phyloP scores from a whole-genome alignment of 2,797 vertebrate species.

The Triplophysa bombifrons region DNA sequence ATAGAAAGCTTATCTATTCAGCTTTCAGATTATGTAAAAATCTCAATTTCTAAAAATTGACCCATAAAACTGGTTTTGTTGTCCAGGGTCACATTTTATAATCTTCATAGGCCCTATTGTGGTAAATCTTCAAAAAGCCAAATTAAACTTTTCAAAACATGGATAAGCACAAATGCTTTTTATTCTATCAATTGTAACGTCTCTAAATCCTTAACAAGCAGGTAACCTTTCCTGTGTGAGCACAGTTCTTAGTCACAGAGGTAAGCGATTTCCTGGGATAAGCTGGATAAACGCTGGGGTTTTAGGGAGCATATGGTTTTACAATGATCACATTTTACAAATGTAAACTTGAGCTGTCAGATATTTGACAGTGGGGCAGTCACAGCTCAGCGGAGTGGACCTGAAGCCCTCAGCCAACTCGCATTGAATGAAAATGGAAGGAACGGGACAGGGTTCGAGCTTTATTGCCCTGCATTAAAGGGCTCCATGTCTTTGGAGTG shows the following conservation, averaged over 20 bases:
- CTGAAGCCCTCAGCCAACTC: constrained; percentile 44
- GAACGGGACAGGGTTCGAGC: constrained; percentile 47
- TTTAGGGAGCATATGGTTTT: constrained; percentile 50
- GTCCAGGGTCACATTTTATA: constrained; percentile 2
- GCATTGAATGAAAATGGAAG: constrained; percentile 44
- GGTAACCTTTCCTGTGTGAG: constrained; percentile 9
- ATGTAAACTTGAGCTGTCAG: constrained; percentile 39
- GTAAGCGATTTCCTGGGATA: constrained; percentile 52
- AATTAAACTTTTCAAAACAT: constrained; percentile 19
- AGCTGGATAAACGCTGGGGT: constrained; percentile 48
- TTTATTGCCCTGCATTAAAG: constrained; percentile 58
- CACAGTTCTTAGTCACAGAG: constrained; percentile 17
- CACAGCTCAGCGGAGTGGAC: constrained; percentile 34
- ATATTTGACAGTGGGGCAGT: constrained; percentile 38
- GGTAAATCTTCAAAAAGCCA: neutral
- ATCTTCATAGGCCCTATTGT: constrained; percentile 20
- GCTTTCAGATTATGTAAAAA: too few species aligned
- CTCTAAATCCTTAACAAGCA: constrained; percentile 48
- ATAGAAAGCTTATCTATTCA: too few species aligned
- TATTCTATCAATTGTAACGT: constrained; percentile 35
- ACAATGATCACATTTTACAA: constrained; percentile 41
- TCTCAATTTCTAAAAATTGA: too few species aligned
- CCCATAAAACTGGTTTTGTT: too few species aligned
- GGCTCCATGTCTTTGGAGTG: constrained; percentile 48
- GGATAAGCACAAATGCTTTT: neutral